A percentile compares a stretch with the other conserved stretches of the same genome.
phyloP scores from a whole-genome alignment of 2,113 vertebrate species.

The Podilymbus podiceps region DNA sequence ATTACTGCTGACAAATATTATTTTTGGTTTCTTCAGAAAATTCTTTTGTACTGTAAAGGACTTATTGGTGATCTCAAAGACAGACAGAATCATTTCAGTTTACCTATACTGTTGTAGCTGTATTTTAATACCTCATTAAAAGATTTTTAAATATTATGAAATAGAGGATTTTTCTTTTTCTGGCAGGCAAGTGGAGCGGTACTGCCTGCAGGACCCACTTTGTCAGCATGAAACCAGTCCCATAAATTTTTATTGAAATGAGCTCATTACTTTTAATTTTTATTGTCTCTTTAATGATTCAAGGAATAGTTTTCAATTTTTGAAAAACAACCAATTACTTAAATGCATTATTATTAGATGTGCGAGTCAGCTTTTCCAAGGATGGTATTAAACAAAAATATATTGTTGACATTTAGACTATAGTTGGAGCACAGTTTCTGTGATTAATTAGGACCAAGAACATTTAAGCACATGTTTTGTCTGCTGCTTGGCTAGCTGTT shows the following conservation, averaged over 20 bases:
- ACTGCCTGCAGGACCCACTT: conserved; percentile 37
- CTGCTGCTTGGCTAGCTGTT: background rate
- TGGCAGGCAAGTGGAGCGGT: conserved; percentile 21
- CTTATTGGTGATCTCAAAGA: background rate
- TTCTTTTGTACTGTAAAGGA: background rate
- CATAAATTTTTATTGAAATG: conserved; percentile 72
- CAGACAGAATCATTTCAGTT: background rate
- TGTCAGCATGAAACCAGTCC: conserved; percentile 58
- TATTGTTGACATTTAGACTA: background rate
- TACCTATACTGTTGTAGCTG: background rate
- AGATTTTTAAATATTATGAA: conserved; percentile 28
- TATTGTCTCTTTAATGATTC: background rate
- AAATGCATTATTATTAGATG: background rate
- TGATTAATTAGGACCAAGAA: background rate
- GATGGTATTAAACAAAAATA: background rate
- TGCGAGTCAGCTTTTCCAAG: background rate
- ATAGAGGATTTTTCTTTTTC: background rate
- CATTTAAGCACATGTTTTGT: background rate
- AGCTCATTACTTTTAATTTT: conserved; percentile 69
- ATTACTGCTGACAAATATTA: background rate
- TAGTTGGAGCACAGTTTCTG: background rate
- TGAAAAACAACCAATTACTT: background rate
- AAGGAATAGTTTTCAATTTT: background rate
- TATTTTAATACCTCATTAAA: conserved; percentile 21
- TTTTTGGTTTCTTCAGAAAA: background rate